Base-by-base conservation (phyloP, 2,888 invertebrate genomes). In the Trachelus iudaicus region DNA sequence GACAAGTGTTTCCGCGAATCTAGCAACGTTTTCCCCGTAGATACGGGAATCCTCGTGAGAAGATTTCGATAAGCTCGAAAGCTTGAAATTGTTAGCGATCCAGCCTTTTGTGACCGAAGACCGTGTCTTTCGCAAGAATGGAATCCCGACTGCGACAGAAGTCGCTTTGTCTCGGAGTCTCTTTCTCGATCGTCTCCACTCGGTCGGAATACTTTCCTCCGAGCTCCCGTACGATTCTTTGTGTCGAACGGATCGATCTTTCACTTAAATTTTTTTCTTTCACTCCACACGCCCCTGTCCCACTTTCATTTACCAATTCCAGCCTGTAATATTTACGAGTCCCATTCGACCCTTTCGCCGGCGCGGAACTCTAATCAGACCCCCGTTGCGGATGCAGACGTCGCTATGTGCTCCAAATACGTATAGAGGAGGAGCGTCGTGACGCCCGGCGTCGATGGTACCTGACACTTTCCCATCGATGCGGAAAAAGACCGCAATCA, bases 161-260 rank as follows among this genome's bases (percentile, higher is more conserved):
- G 78, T 79, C 78, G 79, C 81, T 80, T 81, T 80, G 81, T 80
- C 81, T 81, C 79, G 56, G 56, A 31, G 69, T 69, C 75, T 76
- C 73, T 12, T n/a, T 35, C 34, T 75, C 35, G 71, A 73, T 40
- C 74, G 71, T 71, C 73, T 71, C 69, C 40, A 77, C 78, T 80
- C 76, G 74, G 40, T 40, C 35, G 73, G 35, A 79, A 79, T 76
- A 74, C 73, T 79, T 73, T 33, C 34, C 75, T 30, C 69, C 13
- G 40, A 71, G 73, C 40, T 69, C 30, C 11, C 30, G 6, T 30
- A 13, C 69, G 31, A 30, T 69, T 69, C 33, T 69, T 31, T 69
- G 33, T 33, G 69, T 69, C 69, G 69, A 9, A 69, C 30, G 69
- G 4, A 11, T 69, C 69, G 30, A 69, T 30, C 15, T 15, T 6